Conservation (phyloP, 1,140 invertebrate genomes). For the Arion vulgaris region DNA sequence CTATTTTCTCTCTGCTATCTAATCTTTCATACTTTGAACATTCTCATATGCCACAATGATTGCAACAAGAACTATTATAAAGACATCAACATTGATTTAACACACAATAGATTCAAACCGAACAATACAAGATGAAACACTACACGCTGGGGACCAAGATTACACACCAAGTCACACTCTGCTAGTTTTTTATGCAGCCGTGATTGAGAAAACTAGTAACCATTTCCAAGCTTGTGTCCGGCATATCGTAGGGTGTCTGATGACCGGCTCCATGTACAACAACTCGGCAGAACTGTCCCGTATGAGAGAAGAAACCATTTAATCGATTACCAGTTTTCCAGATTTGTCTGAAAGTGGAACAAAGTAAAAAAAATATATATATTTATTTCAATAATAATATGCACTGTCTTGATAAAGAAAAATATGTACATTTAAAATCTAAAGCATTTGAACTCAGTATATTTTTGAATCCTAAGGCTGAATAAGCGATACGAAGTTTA, state of each 20-base stretch:
- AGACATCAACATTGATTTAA: neutral
- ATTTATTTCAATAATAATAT: too few species aligned
- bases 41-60: too few species aligned
- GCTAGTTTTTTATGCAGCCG: slow-evolving; percentile 20
- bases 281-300: slow-evolving; percentile 28
- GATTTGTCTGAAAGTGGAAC: neutral
- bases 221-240: slow-evolving; percentile 3
- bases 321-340: neutral
- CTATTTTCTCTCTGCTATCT: too few species aligned
- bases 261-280: slow-evolving; percentile 26
- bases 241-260: slow-evolving; percentile 23
- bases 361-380: neutral
- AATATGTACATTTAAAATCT: too few species aligned
- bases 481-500: too few species aligned
- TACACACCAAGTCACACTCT: slow-evolving; percentile 26
- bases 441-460: too few species aligned
- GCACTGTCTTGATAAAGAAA: too few species aligned
- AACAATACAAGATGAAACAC: neutral
- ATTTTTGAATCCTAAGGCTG: too few species aligned
- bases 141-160: slow-evolving; percentile 3
- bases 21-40: too few species aligned
- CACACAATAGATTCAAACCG: neutral
- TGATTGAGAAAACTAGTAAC: slow-evolving; percentile 8
- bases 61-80: neutral
- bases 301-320: slow-evolving; percentile 20